Conservation (phyloP, 2,797 vertebrate genomes). For the Amblyopsis hoosieri region DNA sequence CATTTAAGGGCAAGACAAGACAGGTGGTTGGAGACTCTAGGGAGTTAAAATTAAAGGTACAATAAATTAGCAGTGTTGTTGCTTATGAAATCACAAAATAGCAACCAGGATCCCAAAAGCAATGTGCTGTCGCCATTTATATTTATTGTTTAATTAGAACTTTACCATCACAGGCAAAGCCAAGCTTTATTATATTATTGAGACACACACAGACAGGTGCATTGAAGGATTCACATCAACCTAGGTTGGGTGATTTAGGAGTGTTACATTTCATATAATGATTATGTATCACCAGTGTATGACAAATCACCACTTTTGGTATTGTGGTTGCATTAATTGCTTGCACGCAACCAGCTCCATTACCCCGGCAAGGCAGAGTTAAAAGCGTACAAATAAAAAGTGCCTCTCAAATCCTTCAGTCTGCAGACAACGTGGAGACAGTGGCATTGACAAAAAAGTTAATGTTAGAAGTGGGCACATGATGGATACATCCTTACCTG, state of each 20-base stretch:
- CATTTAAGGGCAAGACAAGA: conserved; percentile 75
- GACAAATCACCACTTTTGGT: conserved; percentile 86
- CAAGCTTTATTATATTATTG: background rate
- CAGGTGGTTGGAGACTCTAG: conserved; percentile 67
- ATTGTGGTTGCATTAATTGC: conserved; percentile 84
- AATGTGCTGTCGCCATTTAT: conserved; percentile 21
- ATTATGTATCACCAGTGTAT: conserved; percentile 81
- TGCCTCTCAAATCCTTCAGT: conserved; percentile 79
- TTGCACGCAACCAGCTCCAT: conserved; percentile 79
- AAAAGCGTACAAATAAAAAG: conserved; percentile 82
- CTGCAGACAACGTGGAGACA: conserved; percentile 85
- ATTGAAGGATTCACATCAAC: conserved; percentile 40
- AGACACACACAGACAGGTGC: conserved; percentile 14
- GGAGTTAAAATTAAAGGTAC: conserved; percentile 73
- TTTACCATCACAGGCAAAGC: no score
- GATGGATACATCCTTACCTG: conserved; percentile 78
- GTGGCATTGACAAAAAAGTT: conserved; percentile 82
- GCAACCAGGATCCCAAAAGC: conserved; percentile 43
- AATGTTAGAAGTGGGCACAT: conserved; percentile 74
- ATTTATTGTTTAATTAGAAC: conserved; percentile 30
- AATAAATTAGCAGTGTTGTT: conserved; percentile 65
- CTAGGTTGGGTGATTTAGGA: conserved; percentile 55
- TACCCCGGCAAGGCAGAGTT: conserved; percentile 78
- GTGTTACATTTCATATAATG: conserved; percentile 77
- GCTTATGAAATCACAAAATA: conserved; percentile 66